Evolutionary conservation across 2,113 vertebrate species (phyloP), one percentile per base, ranked within the genome.

Genomic region (Amphiprion percula): DNA sequence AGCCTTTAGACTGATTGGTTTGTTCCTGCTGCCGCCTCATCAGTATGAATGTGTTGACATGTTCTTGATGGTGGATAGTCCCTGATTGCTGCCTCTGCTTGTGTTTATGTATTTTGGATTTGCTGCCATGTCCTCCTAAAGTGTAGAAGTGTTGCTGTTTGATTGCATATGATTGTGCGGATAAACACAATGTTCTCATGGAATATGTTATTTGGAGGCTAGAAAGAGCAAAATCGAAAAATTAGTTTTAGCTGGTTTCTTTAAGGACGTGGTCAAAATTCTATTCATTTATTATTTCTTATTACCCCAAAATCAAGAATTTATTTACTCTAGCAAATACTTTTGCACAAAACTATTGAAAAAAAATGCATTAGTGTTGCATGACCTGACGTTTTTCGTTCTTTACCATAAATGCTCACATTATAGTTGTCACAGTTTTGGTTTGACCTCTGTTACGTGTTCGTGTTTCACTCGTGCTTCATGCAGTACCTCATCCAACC

Each of bases 1-100:
- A 61, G 77, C 47, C 46, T 87, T 74, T 59, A 58, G 24, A 41
- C 59, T 90, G 83, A 90, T 87, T 86, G 85, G 63, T 83, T 79
- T 21, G 23, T 12, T 54, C 47, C 67, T 76, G 68, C 86, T 85
- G 76, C 71, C 85, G 90, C 67, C 78, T 80, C 80, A 72, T 84
- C 41, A 47, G 26, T 7, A 2, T 26, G 39, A 75, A 73, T 68
- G 53, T 56, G 53, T 41, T 65, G 56, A 24, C 54, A 82, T 52
- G 26, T 23, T 76, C 41, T 28, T 1, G 53, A 70, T 63, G 19
- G 19, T 21, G 10, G 56, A 44, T 56, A 11, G 23, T 65, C 61
- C 50, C 78, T 85, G 64, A 83, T 84, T 86, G 80, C 78, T 52
- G 68, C 59, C 21, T 12, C 23, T 47, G 37, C n/a, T 50, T 58